Evolutionary conservation across 2,888 invertebrate species (phyloP), one percentile per base, ranked within the genome.

Genomic region (Megaustenia siamemsis): DNA sequence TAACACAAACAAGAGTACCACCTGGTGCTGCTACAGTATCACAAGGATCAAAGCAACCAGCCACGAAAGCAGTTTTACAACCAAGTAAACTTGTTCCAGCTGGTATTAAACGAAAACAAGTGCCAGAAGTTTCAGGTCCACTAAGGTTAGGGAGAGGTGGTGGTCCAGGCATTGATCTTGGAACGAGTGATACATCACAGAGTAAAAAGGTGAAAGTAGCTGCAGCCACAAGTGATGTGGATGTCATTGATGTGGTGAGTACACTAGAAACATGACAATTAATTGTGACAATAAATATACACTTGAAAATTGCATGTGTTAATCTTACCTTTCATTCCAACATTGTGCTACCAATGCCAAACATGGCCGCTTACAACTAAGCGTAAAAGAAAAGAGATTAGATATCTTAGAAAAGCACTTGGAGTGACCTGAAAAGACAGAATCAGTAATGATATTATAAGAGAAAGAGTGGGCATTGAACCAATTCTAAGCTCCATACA

Each of bases 21-120:
- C 85, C 85, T 28, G 85, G 85, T 32, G 85, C 85, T n/a, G 85
- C 85, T 8, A 81, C 85, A 18, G 63, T 85, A 1, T 85, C 85
- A 32, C 80, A 80, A 40, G 75, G 73, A 28, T 40, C 71, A 12
- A 77, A 77, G n/a, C 68, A n/a, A 15, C 28, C 49, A 28, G 38
- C 56, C 24, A 10, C 35, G 3, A 71, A 77, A 78, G 43, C 78
- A 32, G 78, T 78, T 15, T 35, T 60, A 18, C 83, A 76, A 35
- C 43, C 83, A 40, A 45, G 56, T 24, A 77, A 71, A 60, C 66
- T 78, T 10, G 45, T 68, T 24, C 83, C 38, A 21, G 49, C 78
- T 43, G 78, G 83, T 24, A 32, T 83, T 21, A 83, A 83, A 35
- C 49, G 83, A 32, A 78, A 38, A 60, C 68, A 76, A n/a, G 71